Evolutionary conservation across 2,888 invertebrate species (phyloP).

Genomic region (Opisthograptis luteolata): DNA sequence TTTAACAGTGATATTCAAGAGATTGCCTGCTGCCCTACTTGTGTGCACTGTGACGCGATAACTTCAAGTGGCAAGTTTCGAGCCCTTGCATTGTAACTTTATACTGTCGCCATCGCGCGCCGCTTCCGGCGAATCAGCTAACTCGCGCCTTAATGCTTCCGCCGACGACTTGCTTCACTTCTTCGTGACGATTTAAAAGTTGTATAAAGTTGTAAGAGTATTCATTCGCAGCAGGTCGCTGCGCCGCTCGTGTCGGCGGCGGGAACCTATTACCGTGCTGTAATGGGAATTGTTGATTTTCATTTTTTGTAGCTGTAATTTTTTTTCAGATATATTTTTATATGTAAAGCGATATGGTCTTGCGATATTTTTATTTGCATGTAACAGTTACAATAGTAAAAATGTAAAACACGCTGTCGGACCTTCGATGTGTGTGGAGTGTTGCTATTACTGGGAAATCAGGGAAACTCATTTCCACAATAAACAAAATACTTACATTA

Average conservation of each 20-base stretch:
- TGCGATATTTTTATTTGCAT: too few species aligned
- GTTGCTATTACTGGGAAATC: too few species aligned
- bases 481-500: too few species aligned
- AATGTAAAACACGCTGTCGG: too few species aligned
- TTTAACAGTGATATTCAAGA: not conserved
- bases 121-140: not conserved
- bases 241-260: not conserved
- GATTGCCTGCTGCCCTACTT: not conserved
- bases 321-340: too few species aligned
- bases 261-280: not conserved
- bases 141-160: constrained; percentile 1
- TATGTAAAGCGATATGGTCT: too few species aligned
- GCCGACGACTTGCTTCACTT: constrained; percentile 3
- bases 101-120: not conserved
- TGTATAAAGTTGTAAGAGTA: constrained; percentile 2
- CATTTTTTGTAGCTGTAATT: constrained; percentile 4
- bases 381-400: too few species aligned
- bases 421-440: too few species aligned
- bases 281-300: constrained; percentile 4
- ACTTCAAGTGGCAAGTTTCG: constrained; percentile 17
- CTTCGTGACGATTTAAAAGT: constrained; percentile 12
- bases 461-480: too few species aligned
- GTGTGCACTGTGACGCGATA: not conserved
- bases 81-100: constrained; percentile 3
- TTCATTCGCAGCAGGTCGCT: not conserved